Conservation (phyloP, 1,140 invertebrate species). For the Rhopalosiphum maidis region DNA sequence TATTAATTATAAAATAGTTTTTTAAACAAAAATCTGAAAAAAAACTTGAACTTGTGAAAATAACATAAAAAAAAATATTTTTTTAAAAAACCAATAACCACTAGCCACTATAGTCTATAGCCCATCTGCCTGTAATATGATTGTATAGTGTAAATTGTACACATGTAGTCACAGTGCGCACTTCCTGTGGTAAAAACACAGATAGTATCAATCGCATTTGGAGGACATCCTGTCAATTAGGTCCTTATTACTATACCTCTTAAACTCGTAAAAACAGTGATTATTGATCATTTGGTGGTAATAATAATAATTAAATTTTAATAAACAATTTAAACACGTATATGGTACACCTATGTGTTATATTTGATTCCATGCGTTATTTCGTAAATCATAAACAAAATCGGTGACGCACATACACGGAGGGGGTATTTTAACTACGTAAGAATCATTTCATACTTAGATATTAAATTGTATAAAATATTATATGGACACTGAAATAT, state of each 20-base stretch:
- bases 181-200: conserved; percentile 54
- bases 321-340: not conserved
- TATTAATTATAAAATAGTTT: not conserved
- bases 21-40: not conserved
- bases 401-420: not conserved
- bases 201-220: conserved; percentile 55
- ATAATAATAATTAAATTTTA: conserved; percentile 23
- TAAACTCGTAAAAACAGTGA: conserved; percentile 20
- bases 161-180: conserved; percentile 45
- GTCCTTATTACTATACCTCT: not conserved
- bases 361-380: not conserved
- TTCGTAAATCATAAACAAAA: not conserved
- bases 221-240: conserved; percentile 57
- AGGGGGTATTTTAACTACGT: too few species aligned
- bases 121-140: not conserved
- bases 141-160: not conserved
- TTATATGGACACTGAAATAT: not conserved
- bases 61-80: not conserved
- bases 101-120: conserved; percentile 15
- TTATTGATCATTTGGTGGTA: not conserved
- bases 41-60: not conserved
- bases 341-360: not conserved
- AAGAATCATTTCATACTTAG: too few species aligned
- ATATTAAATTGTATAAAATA: not conserved
- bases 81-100: not conserved